Conservation (phyloP, 2,797 vertebrate genomes). For the Gephyroberyx darwinii region DNA sequence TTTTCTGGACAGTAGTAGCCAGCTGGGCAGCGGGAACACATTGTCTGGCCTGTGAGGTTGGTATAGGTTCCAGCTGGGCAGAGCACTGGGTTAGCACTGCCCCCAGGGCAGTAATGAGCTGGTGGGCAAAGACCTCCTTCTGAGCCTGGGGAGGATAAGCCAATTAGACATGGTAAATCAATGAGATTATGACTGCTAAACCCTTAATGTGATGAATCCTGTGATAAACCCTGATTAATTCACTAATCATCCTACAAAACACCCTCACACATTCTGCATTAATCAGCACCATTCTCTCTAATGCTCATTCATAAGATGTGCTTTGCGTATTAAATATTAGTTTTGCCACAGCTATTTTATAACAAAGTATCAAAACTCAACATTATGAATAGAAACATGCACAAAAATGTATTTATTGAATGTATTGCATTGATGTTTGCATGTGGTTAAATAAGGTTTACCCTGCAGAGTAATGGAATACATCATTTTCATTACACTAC, state of each 20-base stretch:
- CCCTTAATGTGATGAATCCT: conserved; percentile 51
- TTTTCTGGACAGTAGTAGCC: conserved; percentile 92
- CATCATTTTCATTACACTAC: not conserved
- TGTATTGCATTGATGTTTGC: conserved; percentile 1
- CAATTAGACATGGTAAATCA: conserved; percentile 58
- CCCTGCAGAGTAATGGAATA: not conserved
- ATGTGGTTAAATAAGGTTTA: not conserved
- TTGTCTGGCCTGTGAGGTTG: conserved; percentile 85
- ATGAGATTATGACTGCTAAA: conserved; percentile 48
- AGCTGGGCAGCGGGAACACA: conserved; percentile 86
- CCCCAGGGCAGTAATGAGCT: conserved; percentile 89
- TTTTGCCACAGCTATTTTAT: conserved; percentile 8
- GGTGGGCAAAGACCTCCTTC: conserved; percentile 84
- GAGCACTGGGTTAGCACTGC: conserved; percentile 79
- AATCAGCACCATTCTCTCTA: conserved; percentile 52
- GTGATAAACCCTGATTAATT: conserved; percentile 61
- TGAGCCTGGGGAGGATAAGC: conserved; percentile 67
- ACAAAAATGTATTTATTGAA: not conserved
- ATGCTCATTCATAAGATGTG: conserved; percentile 41
- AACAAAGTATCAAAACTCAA: conserved; percentile 7
- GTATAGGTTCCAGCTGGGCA: conserved; percentile 89
- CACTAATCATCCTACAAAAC: conserved; percentile 54
- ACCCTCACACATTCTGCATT: conserved; percentile 49
- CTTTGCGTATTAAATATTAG: conserved; percentile 36
- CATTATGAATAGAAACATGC: not conserved